Conservation (phyloP, 2,888 invertebrate species). For the Drosophila austrosaltans region DNA sequence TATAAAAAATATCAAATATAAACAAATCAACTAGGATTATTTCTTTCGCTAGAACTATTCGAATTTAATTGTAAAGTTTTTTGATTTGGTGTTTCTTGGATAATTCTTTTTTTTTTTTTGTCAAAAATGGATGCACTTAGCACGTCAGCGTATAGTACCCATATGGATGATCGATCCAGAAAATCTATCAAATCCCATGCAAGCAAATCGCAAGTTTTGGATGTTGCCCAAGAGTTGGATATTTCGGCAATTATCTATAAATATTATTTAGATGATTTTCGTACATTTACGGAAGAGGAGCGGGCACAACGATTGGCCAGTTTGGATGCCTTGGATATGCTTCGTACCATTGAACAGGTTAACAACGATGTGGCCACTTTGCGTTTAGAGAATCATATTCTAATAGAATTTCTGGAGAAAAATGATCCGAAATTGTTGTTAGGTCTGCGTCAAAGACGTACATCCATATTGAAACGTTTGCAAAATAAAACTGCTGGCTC, state of each 20-base stretch:
- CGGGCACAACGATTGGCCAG: conserved; percentile 46
- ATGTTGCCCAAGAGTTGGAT: conserved; percentile 54
- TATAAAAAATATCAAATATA: not conserved
- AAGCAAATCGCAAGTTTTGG: conserved; percentile 3
- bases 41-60: not conserved
- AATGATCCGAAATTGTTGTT: conserved; percentile 80
- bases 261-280: conserved; percentile 57
- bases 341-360: conserved; percentile 65
- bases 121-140: not conserved
- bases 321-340: conserved; percentile 76
- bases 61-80: not conserved
- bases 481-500: conserved; percentile 37
- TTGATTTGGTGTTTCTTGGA: not conserved
- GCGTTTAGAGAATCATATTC: conserved; percentile 78
- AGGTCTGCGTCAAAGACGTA: conserved; percentile 72
- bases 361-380: conserved; percentile 69
- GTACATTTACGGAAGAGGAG: conserved; percentile 49
- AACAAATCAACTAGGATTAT: not conserved
- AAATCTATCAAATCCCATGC: conserved; percentile 1
- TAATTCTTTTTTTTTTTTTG: not conserved
- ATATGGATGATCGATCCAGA: conserved; percentile 19
- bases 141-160: conserved; percentile 19
- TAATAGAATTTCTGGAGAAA: conserved; percentile 80
- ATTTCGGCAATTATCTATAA: conserved; percentile 59
- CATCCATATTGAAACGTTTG: conserved; percentile 48